Conservation (phyloP, 2,797 vertebrate species). For the Xenentodon cancila region DNA sequence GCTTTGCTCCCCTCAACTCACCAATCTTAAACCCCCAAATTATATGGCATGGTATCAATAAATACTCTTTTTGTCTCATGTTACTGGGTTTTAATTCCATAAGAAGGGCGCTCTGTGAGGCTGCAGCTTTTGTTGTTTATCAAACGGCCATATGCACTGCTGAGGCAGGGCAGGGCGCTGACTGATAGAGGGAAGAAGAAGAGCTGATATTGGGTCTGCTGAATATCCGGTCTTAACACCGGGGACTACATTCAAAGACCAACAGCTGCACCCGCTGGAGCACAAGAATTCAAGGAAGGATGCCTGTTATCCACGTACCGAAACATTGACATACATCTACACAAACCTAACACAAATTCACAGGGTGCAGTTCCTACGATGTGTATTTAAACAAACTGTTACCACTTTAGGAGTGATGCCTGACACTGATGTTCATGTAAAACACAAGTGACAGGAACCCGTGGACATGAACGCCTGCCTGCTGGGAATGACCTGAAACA, state of each 20-base stretch:
- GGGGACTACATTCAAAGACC: slow-evolving; percentile 65
- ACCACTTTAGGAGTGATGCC: slow-evolving; percentile 47
- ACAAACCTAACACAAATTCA: slow-evolving; percentile 36
- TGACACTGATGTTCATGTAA: slow-evolving; percentile 19
- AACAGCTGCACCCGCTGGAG: slow-evolving; percentile 59
- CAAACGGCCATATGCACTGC: slow-evolving; percentile 41
- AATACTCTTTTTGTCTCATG: slow-evolving; percentile 3
- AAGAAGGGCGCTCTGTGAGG: not conserved
- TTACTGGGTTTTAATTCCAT: not conserved
- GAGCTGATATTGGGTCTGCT: slow-evolving; percentile 59
- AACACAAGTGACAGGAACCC: slow-evolving; percentile 26
- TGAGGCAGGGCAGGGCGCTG: slow-evolving; percentile 29
- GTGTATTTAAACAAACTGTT: slow-evolving; percentile 45
- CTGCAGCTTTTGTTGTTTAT: slow-evolving; percentile 41
- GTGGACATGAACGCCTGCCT: slow-evolving; percentile 53
- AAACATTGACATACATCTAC: slow-evolving; percentile 30
- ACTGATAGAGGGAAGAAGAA: slow-evolving; percentile 42
- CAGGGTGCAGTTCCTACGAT: slow-evolving; percentile 28
- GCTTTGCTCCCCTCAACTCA: too few species aligned
- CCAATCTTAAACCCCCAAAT: too few species aligned
- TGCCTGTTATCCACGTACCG: slow-evolving; percentile 16
- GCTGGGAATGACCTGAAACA: slow-evolving; percentile 44
- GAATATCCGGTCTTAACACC: slow-evolving; percentile 63
- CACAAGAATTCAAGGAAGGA: not conserved
- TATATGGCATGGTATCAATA: not conserved